Evolutionary conservation across 1,140 invertebrate species (phyloP).

Genomic region (Doryteuthis pealeii): DNA sequence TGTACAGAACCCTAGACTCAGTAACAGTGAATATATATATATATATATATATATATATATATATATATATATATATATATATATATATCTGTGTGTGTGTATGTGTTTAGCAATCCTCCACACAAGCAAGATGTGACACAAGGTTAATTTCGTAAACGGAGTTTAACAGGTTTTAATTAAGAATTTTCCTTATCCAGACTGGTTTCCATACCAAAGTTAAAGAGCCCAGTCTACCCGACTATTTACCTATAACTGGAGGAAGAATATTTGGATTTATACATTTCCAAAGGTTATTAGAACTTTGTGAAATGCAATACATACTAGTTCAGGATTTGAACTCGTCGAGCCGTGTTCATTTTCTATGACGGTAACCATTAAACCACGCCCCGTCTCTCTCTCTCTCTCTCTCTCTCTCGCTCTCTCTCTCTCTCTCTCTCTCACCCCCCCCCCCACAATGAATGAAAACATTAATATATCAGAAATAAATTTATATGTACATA

Average conservation of each 20-base stretch:
- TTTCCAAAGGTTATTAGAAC: neutral
- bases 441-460: neutral
- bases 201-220: neutral
- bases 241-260: no score
- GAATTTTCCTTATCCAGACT: neutral
- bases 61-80: conserved; percentile 10
- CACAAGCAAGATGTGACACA: no score
- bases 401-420: conserved; percentile 2
- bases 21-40: neutral
- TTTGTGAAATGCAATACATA: no score
- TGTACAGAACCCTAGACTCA: no score
- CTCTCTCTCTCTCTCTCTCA: conserved; percentile 6
- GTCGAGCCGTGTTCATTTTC: no score
- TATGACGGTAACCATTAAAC: neutral
- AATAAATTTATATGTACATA: no score
- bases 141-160: no score
- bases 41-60: conserved; percentile 7
- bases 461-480: neutral
- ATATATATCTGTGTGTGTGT: neutral
- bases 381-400: neutral
- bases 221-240: no score
- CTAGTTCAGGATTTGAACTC: no score
- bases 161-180: no score
- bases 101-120: neutral
- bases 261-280: neutral